A percentile compares a stretch with the other conserved stretches of the same genome.
phyloP scores from a whole-genome alignment of 2,113 vertebrate species.

The Cryptoleucopteryx plumbea region DNA sequence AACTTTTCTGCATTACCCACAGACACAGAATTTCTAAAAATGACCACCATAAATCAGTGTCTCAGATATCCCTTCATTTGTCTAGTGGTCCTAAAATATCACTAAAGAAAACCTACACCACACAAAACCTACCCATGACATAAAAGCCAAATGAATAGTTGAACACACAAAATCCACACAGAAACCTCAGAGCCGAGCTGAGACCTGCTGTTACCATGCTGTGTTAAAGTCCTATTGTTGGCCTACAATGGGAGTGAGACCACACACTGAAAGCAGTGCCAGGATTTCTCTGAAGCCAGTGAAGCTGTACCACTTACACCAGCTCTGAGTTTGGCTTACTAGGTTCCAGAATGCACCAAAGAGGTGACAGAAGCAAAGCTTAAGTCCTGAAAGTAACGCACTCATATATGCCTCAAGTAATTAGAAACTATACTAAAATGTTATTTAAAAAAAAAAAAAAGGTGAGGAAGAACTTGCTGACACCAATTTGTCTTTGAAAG shows the following conservation, averaged over 20 bases:
- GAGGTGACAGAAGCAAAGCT: not conserved
- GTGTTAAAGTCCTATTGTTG: not conserved
- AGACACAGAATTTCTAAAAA: not conserved
- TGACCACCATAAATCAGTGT: not conserved
- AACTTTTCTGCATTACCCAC: not conserved
- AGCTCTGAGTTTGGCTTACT: not conserved
- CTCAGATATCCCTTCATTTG: not conserved
- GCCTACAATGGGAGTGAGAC: not conserved
- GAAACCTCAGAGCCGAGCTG: not conserved
- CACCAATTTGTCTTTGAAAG: constrained; percentile 17
- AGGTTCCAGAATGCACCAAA: not conserved
- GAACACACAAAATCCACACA: not conserved
- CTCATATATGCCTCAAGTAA: constrained; percentile 19
- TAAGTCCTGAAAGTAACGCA: not conserved
- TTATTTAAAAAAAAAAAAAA: not conserved
- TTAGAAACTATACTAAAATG: constrained; percentile 28
- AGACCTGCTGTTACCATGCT: not conserved
- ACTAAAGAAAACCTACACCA: not conserved
- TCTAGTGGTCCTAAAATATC: not conserved
- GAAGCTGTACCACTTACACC: not conserved
- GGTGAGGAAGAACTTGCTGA: constrained; percentile 34
- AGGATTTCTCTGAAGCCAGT: not conserved
- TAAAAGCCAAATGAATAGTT: not conserved
- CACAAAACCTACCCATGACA: not conserved
- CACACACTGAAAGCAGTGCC: not conserved